Evolutionary conservation across 2,797 vertebrate genomes (phyloP), one percentile per base, ranked within the genome.

Genomic region (Schizopygopsis malacanthus): DNA sequence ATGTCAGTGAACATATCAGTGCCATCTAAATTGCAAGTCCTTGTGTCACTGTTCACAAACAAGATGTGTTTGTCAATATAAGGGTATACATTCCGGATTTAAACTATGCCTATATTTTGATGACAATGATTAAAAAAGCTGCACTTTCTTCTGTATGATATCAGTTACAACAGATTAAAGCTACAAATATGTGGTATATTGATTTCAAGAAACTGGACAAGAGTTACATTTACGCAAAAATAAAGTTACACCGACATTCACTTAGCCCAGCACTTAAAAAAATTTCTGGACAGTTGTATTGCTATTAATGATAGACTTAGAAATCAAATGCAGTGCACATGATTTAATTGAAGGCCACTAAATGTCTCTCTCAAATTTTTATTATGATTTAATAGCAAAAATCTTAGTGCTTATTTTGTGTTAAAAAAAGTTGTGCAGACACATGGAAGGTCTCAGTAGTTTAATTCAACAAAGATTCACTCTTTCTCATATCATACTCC

Each of bases 381-480:
- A 47, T 47, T 33, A 33, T 15, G 1, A 52, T 33, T 50, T 33
- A 52, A 28, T 41, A 5, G 75, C 1, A 59, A 15, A 78, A 8
- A 41, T 15, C 10, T 2, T 13, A 15, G 12, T 41, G 33, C 37
- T 59, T 41, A n/a, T 37, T 67, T 33, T 65, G 25, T 15, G 6
- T 56, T n/a, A 4, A 41, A 43, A 47, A 28, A 15, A 54, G 1
- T 20, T 16, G 37, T 25, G 37, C 13, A 65, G 56, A 79, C 15
- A 47, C 15, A 63, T 33, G n/a, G 56, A 79, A 20, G 41, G 16
- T 80, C 41, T 80, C 59, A 47, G 59, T 65, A 79, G 78, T 80
- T 80, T 80, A 65, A 33, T 65, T 65, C 4, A 80, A 80, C 56
- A 80, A 47, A 80, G 10, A 80, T 47, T 80, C 41, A 78, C 15